Conservation (phyloP, 2,797 vertebrate species). For the Aeoliscus strigatus region DNA sequence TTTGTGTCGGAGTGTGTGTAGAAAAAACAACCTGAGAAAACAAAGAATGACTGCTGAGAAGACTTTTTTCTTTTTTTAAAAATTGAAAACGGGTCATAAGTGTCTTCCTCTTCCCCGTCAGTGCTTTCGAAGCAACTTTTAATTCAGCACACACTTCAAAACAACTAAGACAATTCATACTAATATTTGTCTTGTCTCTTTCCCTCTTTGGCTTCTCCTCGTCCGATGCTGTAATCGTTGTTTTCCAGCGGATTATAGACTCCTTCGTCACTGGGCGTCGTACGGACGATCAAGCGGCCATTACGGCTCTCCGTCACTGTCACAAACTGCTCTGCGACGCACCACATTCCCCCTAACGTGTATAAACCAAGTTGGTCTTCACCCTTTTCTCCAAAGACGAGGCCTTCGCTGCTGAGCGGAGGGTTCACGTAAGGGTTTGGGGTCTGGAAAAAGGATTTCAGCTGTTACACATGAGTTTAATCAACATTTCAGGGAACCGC, state of each 20-base stretch:
- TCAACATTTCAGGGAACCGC: constrained; percentile 64
- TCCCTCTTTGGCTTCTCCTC: too few relatives aligned
- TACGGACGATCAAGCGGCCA: constrained; percentile 33
- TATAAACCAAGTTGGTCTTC: too few relatives aligned
- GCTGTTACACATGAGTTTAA: constrained; percentile 67
- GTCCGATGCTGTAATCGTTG: too few relatives aligned
- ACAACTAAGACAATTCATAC: too few relatives aligned
- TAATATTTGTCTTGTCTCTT: too few relatives aligned
- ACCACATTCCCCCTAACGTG: too few relatives aligned
- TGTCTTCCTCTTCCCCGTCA: constrained; percentile 15
- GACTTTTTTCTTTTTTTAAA: too few relatives aligned
- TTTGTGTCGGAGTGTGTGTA: constrained; percentile 6
- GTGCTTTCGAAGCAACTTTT: constrained; percentile 39
- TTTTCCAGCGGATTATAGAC: too few relatives aligned
- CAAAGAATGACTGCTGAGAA: constrained; percentile 9
- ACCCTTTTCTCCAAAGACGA: constrained; percentile 52
- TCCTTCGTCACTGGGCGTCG: constrained; percentile 33
- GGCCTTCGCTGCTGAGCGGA: constrained; percentile 33
- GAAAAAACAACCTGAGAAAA: constrained; percentile 26
- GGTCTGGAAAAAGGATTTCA: constrained; percentile 58
- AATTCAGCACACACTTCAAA: constrained; percentile 15
- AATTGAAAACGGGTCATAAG: constrained; percentile 10
- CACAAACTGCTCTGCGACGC: constrained; percentile 36
- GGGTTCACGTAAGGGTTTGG: constrained; percentile 67
- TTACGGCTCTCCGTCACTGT: constrained; percentile 47